Evolutionary conservation across 2,113 vertebrate genomes (phyloP).

Genomic region (Ailurus styani): DNA sequence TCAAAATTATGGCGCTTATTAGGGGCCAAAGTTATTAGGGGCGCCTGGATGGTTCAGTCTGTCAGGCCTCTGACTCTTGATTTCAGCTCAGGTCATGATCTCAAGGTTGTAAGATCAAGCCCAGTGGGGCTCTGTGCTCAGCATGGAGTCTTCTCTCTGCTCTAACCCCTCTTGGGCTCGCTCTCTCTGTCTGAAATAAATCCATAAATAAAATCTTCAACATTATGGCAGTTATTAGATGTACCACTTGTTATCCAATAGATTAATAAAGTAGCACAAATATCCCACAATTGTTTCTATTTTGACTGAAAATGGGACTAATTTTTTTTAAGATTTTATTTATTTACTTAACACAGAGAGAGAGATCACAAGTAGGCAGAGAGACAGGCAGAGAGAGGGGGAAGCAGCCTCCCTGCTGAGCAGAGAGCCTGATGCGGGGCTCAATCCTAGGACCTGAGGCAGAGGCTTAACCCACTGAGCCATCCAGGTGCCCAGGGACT

Average conservation of each 20-base stretch:
- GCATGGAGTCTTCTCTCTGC: background rate
- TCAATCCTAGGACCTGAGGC: no score
- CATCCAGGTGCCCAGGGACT: no score
- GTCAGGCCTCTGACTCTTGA: background rate
- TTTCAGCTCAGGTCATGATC: background rate
- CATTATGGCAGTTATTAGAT: background rate
- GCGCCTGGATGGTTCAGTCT: background rate
- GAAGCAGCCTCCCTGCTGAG: no score
- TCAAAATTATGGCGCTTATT: background rate
- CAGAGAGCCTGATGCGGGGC: no score
- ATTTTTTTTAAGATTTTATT: background rate
- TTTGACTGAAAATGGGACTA: background rate
- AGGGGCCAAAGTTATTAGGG: background rate
- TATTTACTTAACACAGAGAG: no score
- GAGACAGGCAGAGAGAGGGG: no score
- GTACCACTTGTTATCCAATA: background rate
- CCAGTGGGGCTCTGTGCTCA: no score
- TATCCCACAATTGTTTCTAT: background rate
- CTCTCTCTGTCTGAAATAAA: background rate
- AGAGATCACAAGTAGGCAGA: no score
- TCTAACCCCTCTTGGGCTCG: background rate
- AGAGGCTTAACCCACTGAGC: no score
- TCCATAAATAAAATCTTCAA: background rate
- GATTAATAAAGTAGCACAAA: background rate
- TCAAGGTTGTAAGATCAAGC: no score